Percentiles rank a stretch among this genome's conserved stretches.
Conservation (phyloP, 2,888 invertebrate species). For the Strigamia maritima region DNA sequence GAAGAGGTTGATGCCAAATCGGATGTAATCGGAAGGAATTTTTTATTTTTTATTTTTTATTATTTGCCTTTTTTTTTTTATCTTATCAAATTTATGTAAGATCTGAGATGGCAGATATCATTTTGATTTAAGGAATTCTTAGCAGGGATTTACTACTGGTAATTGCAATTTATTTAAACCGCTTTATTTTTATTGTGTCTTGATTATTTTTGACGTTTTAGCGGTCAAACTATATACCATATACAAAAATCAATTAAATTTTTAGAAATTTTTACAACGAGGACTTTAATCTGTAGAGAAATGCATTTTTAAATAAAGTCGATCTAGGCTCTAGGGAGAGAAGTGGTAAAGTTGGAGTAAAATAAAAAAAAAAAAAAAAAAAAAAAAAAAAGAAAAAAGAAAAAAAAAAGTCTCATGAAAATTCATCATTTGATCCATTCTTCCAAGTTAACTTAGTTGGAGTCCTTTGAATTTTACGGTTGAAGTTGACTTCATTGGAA, state of each 20-base stretch:
- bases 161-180: too few species aligned
- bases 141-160: too few species aligned
- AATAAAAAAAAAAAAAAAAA: not conserved
- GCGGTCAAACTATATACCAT: too few species aligned
- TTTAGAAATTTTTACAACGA: too few species aligned
- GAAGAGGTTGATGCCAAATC: not conserved
- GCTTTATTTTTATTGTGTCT: too few species aligned
- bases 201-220: too few species aligned
- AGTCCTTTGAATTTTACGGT: too few species aligned
- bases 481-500: too few species aligned
- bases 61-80: not conserved
- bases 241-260: too few species aligned
- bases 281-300: not conserved
- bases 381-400: not conserved
- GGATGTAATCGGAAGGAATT: constrained; percentile 1
- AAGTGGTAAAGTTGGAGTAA: not conserved
- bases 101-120: not conserved
- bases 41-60: not conserved
- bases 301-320: not conserved
- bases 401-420: not conserved
- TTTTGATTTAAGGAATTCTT: not conserved
- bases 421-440: not conserved
- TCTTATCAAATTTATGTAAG: not conserved
- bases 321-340: not conserved
- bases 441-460: not conserved